Evolutionary conservation across 2,888 invertebrate species (phyloP), one percentile per base, ranked within the genome.

Genomic region (Dasysyrphus tricinctus): DNA sequence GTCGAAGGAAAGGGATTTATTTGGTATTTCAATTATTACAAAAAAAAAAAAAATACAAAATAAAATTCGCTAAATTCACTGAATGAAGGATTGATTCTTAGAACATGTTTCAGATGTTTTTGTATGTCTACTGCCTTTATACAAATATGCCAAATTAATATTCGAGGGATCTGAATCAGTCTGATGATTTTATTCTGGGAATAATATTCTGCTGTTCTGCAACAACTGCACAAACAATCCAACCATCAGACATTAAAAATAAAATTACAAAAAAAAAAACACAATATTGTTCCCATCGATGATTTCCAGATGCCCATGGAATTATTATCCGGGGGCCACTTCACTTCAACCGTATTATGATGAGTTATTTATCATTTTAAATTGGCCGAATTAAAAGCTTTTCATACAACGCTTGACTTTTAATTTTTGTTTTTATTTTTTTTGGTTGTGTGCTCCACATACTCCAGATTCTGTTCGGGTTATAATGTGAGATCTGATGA

Each of bases 321-420:
- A 29, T 69, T 24, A n/a, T 29, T 16, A 39, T 61, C 47, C 51
- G 61, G 67, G 24, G 65, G 56, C 84, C 81, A 81, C 77, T 85
- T 84, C 81, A 81, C 77, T 85, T 84, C 63, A 74, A 42, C 44
- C 47, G 32, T 69, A 61, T 42, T 69, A 73, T 49, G 67, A 67
- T 67, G 49, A 81, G 85, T 81, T 85, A 81, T 85, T 85, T 74
- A 85, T 73, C 84, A 69, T 72, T 73, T 77, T 85, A 85, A 85
- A 85, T 85, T 85, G 81, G 34, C 77, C 81, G 81, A 85, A 81
- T 85, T 85, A 85, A 85, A 85, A 81, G 85, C 85, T 81, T 81
- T 70, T 74, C 59, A 47, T 47, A 29, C 39, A 82, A 67, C n/a
- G 44, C 44, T 79, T 69, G 44, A 54, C 37, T 61, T 74, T 74